phyloP scores from a whole-genome alignment of 2,888 invertebrate genomes.

The Lumbricus terrestris region DNA sequence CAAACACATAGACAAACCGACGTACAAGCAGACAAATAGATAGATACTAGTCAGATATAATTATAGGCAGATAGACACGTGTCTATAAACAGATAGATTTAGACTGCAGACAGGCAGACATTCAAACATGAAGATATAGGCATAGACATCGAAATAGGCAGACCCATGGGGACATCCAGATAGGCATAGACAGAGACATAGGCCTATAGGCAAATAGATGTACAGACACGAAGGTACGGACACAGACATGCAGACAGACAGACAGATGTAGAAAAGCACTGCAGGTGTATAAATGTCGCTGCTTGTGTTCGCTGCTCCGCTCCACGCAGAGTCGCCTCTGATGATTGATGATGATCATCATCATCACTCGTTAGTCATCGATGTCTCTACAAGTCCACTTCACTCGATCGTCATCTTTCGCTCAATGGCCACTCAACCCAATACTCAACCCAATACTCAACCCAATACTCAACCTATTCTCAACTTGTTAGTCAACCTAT shows the following conservation, averaged over 20 bases:
- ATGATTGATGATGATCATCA: neutral
- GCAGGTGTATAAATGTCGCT: neutral
- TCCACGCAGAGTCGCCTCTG: neutral
- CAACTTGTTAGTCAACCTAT: too few relatives aligned
- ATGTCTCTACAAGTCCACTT: neutral
- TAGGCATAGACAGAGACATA: neutral
- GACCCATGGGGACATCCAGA: neutral
- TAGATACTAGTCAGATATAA: too few relatives aligned
- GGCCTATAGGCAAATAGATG: neutral
- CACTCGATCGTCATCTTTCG: neutral
- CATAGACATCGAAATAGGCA: constrained; percentile 6
- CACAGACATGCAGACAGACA: neutral
- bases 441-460: neutral
- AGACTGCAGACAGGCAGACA: too few relatives aligned
- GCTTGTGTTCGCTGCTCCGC: neutral
- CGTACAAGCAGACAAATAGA: too few relatives aligned
- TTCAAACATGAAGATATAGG: constrained; percentile 13
- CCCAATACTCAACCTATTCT: neutral
- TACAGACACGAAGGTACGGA: too few relatives aligned
- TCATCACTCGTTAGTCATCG: neutral
- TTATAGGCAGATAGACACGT: too few relatives aligned
- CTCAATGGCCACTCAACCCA: neutral
- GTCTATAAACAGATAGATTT: neutral
- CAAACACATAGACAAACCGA: neutral
- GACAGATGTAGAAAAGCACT: neutral